A percentile compares a stretch with the other conserved stretches of the same genome.
Evolutionary conservation across 2,113 vertebrate genomes (phyloP).

Genomic region (Chitala chitala): DNA sequence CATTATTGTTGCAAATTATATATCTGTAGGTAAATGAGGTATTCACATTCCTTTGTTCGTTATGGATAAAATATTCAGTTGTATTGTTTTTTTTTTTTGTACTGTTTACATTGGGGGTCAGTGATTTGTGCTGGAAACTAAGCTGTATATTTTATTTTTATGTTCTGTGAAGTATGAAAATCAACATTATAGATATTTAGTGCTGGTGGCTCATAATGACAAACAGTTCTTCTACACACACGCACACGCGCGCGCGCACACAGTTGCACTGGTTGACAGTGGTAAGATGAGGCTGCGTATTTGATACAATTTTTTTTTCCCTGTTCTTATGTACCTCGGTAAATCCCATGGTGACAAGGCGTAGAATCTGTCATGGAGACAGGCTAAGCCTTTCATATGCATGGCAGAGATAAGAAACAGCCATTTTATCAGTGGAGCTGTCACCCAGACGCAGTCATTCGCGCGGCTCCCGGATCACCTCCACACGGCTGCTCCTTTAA

Average conservation of each 20-base stretch:
- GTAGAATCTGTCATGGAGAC: conserved; percentile 62
- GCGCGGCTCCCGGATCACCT: conserved; percentile 51
- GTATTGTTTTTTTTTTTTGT: too few species aligned
- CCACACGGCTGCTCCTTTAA: conserved; percentile 60
- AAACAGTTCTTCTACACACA: conserved; percentile 26
- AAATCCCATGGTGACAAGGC: conserved; percentile 61
- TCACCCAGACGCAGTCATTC: conserved; percentile 46
- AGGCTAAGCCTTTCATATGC: conserved; percentile 70
- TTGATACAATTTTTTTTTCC: conserved; percentile 34
- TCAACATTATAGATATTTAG: conserved; percentile 13
- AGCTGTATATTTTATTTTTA: conserved; percentile 24
- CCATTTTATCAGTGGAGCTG: conserved; percentile 64
- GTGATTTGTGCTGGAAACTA: conserved; percentile 29
- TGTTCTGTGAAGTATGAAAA: too few species aligned
- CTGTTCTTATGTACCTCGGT: conserved; percentile 53
- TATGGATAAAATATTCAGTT: too few species aligned
- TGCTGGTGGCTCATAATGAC: conserved; percentile 29
- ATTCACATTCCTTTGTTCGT: too few species aligned
- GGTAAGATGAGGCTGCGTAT: conserved; percentile 49
- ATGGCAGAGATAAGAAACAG: conserved; percentile 67
- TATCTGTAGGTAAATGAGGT: conserved; percentile 56
- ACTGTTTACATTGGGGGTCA: too few species aligned
- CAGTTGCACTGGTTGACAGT: conserved; percentile 39
- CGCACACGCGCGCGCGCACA: conserved; percentile 20
- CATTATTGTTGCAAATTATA: conserved; percentile 59